These are phyloP conservation scores for Ichneumoninae sp. DNA, from an alignment of 2,888 invertebrate genomes.

Conservation along the genomic window DNA sequence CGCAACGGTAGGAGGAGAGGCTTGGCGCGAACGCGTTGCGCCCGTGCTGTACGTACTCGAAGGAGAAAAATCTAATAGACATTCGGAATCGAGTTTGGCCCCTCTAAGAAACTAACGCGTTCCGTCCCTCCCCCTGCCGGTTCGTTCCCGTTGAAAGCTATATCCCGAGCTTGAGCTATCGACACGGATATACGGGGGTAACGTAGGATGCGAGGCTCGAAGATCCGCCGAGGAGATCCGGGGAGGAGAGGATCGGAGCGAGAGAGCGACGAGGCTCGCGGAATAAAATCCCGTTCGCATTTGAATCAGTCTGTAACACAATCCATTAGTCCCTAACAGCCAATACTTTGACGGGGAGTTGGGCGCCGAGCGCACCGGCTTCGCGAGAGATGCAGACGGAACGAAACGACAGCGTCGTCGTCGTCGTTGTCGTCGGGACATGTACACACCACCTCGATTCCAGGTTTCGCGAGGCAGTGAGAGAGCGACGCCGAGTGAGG, in stretches of 20 bases:
- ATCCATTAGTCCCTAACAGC: slow-evolving; percentile 84
- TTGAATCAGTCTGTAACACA: slow-evolving; percentile 83
- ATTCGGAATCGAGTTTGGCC: slow-evolving; percentile 81
- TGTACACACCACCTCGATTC: slow-evolving; percentile 18
- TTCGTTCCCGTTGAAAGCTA: slow-evolving; percentile 72
- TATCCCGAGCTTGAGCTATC: slow-evolving; percentile 75
- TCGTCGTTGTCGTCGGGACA: slow-evolving; percentile 8
- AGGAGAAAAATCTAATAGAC: slow-evolving; percentile 83
- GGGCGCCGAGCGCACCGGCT: slow-evolving; percentile 45
- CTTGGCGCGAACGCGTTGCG: slow-evolving; percentile 51
- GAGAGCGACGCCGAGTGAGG: slow-evolving; percentile 62
- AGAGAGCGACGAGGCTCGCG: slow-evolving; percentile 57
- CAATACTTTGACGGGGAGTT: slow-evolving; percentile 76
- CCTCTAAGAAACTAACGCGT: slow-evolving; percentile 74
- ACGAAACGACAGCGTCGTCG: slow-evolving; percentile 46
- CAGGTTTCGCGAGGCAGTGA: slow-evolving; percentile 57
- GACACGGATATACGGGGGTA: slow-evolving; percentile 66
- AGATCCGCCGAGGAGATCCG: not conserved
- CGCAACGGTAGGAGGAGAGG: slow-evolving; percentile 40
- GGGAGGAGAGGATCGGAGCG: slow-evolving; percentile 3
- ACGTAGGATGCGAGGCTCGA: slow-evolving; percentile 19
- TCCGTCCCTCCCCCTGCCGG: slow-evolving; percentile 40
- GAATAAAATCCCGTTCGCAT: slow-evolving; percentile 83
- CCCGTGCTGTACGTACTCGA: slow-evolving; percentile 52
- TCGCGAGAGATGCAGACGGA: slow-evolving; percentile 58